phyloP scores from a whole-genome alignment of 2,113 vertebrate genomes.

The Hippopotamus amphibius region DNA sequence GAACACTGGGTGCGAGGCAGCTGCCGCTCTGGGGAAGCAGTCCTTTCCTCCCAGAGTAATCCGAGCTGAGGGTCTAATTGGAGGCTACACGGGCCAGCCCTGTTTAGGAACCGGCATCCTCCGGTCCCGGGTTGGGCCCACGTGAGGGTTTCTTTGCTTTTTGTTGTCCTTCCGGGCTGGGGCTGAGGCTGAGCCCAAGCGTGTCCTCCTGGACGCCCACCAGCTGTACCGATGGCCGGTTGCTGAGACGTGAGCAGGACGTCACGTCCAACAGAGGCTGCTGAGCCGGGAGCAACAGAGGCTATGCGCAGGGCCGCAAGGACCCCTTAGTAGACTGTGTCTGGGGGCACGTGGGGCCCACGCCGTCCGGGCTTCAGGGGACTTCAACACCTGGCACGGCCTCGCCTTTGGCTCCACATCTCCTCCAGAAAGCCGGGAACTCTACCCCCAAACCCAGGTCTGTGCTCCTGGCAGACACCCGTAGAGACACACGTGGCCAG shows the following conservation, averaged over 20 bases:
- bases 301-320: constrained; percentile 65
- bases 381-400: fast-evolving
- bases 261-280: constrained; percentile 70
- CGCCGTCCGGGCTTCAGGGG: background rate
- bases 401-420: background rate
- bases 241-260: constrained; percentile 62
- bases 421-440: background rate
- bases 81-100: fast-evolving
- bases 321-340: background rate
- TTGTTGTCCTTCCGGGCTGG: background rate
- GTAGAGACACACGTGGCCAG: fast-evolving
- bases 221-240: constrained; percentile 75
- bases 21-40: background rate
- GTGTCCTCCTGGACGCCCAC: constrained; percentile 75
- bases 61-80: background rate
- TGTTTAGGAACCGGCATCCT: constrained; percentile 10
- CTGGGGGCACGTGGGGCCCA: background rate
- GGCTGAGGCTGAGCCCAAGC: background rate
- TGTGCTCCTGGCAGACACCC: background rate
- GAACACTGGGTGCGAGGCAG: background rate
- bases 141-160: background rate
- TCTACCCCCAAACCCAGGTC: background rate
- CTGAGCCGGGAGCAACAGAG: constrained; percentile 75
- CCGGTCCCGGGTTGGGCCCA: fast-evolving
- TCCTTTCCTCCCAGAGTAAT: constrained; percentile 15